Evolutionary conservation across 1,140 invertebrate species (phyloP).

Genomic region (Drosophila biarmipes): DNA sequence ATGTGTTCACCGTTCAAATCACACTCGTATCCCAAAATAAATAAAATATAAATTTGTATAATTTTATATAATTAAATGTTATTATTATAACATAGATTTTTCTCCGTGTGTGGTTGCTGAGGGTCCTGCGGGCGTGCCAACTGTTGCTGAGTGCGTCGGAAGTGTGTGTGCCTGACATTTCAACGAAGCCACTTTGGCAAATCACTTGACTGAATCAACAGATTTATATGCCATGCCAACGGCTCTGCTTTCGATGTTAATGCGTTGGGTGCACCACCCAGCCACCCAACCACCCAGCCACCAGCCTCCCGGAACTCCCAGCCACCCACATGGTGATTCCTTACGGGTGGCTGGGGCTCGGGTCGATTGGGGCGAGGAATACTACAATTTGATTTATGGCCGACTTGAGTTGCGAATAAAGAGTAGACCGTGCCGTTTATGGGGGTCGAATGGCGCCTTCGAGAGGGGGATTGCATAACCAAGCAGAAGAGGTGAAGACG

Average conservation of each 20-base stretch:
- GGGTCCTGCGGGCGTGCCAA: conserved; percentile 43
- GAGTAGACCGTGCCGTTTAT: conserved; percentile 20
- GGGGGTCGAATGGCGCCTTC: conserved; percentile 43
- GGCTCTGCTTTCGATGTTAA: conserved; percentile 58
- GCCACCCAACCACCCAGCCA: not conserved
- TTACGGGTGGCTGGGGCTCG: conserved; percentile 34
- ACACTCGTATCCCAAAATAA: no score
- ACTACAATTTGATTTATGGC: conserved; percentile 75
- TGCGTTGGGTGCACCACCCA: conserved; percentile 19
- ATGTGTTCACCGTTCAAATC: no score
- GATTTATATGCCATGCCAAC: conserved; percentile 70
- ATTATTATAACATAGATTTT: not conserved
- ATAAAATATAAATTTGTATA: no score
- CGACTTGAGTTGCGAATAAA: conserved; percentile 63
- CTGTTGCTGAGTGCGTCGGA: conserved; percentile 58
- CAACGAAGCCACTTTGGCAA: conserved; percentile 82
- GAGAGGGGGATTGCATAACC: conserved; percentile 71
- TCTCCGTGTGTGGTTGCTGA: not conserved
- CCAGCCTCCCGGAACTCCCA: not conserved
- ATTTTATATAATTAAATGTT: no score
- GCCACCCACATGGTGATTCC: conserved; percentile 27
- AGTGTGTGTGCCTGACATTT: conserved; percentile 74
- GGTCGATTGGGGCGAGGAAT: conserved; percentile 39
- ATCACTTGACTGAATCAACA: conserved; percentile 83
- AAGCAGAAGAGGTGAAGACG: conserved; percentile 6